Evolutionary conservation across 2,797 vertebrate species (phyloP), one percentile per base, ranked within the genome.

Genomic region (Momotus momota): DNA sequence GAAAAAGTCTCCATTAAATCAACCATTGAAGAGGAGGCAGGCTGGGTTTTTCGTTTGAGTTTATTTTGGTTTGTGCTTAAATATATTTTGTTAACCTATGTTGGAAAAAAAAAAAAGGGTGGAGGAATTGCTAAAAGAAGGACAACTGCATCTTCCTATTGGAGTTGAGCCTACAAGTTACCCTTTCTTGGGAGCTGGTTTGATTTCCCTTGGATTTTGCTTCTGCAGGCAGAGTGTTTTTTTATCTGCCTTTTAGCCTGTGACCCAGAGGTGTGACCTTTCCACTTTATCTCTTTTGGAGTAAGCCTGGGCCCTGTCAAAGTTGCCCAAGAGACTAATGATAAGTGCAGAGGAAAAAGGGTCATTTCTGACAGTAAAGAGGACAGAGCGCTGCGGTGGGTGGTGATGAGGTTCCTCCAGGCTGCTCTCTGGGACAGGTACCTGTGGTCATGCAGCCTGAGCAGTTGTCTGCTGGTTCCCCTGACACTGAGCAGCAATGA

Each of bases 231-330:
- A 86, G 92, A 6, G 85, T 79, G 84, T 85, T 96, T 97, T 95
- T 96, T 97, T 95, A 96, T 95, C 93, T 95, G 90, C 84, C 88
- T 97, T 96, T 97, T 96, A 95, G 72, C 96, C 93, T 96, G 90
- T 96, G 96, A 95, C 96, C 96, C 46, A 35, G 84, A 96, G 90
- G 84, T 88, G 79, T 27, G 93, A 96, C 93, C 96, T 95, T 93
- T 96, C 77, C 79, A 93, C 92, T 96, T 95, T 96, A 93, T 96
- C 94, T 96, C 90, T 91, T 89, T 81, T 5, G 13, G 90, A 74
- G 23, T 90, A 92, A 87, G 90, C 48, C 95, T 93, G 93, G 83
- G 67, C 55, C 83, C 92, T 18, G 74, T 95, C 93, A 95, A 58
- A 92, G 60, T 80, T 74, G 49, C 81, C 58, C 6, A 14, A 33